Percentiles rank a stretch among this genome's conserved stretches.
phyloP scores from a whole-genome alignment of 1,140 invertebrate species.

The Diabrotica undecimpunctata region DNA sequence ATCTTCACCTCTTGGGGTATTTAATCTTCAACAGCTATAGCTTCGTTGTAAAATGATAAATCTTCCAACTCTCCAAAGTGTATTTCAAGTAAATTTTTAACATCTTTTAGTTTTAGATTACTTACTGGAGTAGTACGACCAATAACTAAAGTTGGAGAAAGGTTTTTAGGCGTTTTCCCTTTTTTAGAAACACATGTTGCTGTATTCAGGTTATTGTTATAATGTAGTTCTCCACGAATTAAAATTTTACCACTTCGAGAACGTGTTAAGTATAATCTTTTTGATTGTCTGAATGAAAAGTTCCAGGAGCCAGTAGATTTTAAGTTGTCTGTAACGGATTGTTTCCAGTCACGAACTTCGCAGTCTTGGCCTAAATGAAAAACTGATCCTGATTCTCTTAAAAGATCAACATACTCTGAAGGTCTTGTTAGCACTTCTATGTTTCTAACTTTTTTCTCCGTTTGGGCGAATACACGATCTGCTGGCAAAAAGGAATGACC shows the following conservation, averaged over 20 bases:
- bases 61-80: too few relatives aligned
- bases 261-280: background rate
- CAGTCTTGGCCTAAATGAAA: background rate
- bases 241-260: background rate
- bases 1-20: too few relatives aligned
- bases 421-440: background rate
- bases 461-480: constrained; percentile 24
- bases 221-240: too few relatives aligned
- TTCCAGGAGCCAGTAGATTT: background rate
- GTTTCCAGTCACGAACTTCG: constrained; percentile 5
- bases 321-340: background rate
- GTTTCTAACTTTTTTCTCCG: constrained; percentile 9
- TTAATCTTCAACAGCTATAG: too few relatives aligned
- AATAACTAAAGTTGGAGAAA: too few relatives aligned
- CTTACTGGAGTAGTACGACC: too few relatives aligned
- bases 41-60: too few relatives aligned
- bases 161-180: too few relatives aligned
- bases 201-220: too few relatives aligned
- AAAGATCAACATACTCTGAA: background rate
- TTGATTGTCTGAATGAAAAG: background rate
- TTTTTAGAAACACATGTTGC: too few relatives aligned
- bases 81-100: too few relatives aligned
- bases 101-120: too few relatives aligned
- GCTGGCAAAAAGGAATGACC: constrained; percentile 26
- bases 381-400: background rate